These are phyloP conservation scores for Octopus bimaculoides DNA, from an alignment of 1,140 invertebrate genomes.

Conservation along the genomic window DNA sequence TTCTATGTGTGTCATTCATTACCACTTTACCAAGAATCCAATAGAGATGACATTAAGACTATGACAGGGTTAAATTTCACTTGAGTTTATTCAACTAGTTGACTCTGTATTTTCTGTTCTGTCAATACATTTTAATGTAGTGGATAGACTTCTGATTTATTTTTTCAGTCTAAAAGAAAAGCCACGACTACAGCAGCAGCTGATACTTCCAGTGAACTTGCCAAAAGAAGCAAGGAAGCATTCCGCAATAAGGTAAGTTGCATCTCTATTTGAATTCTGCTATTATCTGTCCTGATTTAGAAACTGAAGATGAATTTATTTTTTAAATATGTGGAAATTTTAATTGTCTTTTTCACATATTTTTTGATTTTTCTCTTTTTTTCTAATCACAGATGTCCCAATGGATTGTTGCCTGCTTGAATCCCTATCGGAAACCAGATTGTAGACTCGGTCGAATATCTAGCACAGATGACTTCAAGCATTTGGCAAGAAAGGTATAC, in stretches of 20 bases:
- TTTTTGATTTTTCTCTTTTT: neutral
- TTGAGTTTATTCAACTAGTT: too few species aligned
- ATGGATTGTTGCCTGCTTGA: constrained; percentile 85
- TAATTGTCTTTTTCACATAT: too few species aligned
- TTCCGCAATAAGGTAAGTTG: constrained; percentile 70
- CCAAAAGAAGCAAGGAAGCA: constrained; percentile 74
- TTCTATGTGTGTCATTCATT: too few species aligned
- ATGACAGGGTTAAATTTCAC: too few species aligned
- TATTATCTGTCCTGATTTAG: too few species aligned
- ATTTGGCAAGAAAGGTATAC: constrained; percentile 87
- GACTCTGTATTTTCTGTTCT: too few species aligned
- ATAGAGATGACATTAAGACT: too few species aligned
- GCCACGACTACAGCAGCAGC: constrained; percentile 60
- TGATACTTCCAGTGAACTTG: constrained; percentile 58
- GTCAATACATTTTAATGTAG: neutral
- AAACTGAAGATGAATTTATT: neutral
- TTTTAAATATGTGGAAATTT: neutral
- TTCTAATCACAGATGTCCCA: constrained; percentile 69
- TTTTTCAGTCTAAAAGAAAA: constrained; percentile 56
- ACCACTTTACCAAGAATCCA: too few species aligned
- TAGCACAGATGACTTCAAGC: constrained; percentile 91
- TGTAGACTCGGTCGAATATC: constrained; percentile 83
- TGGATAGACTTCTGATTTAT: neutral
- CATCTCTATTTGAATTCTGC: neutral
- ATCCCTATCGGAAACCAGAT: constrained; percentile 81